Base-by-base conservation (phyloP, 2,113 vertebrate species). In the Ceyx melanurus region DNA sequence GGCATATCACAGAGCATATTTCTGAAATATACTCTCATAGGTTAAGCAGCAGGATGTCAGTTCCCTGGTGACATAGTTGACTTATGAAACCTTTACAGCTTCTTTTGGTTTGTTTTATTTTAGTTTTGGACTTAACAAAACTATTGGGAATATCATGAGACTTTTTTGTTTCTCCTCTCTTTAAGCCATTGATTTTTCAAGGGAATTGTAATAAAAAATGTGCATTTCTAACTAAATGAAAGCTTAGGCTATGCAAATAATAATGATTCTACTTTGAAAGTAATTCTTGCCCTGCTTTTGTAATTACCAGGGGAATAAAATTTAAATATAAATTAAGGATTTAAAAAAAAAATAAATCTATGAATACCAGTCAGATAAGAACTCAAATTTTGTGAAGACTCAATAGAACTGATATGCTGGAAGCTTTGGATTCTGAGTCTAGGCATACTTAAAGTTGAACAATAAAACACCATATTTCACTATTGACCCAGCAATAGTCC, bases 191-290 rank as follows among this genome's bases (percentile, higher is more conserved):
- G 71, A 90, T 90, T 94, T 82, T 96, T 86, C 86, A 89, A 80
- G 57, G 65, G 67, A 95, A 80, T 82, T 54, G 23, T 82, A 89
- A 87, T 78, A 90, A 90, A 92, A 94, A 91, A 84, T 82, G 48
- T 95, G 33, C 76, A 93, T 95, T 92, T 84, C 51, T 87, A 82
- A 88, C 48, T 72, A 91, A 88, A 92, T 33, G 2, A 82, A 96
- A 92, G 42, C 6, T 42, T 78, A 56, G 65, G 18, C 57, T 91
- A 80, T 94, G 80, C 64, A 96, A 92, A 92, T 95, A 93, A 57
- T 56, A 93, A 67, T 51, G n/a, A 82, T 62, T 83, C 40, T 64
- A 61, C n/a, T 19, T 75, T 90, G 53, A 80, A 95, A 92, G 42
- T 81, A 66, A 57, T 58, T 68, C 33, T 87, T 89, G 31, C 29